A percentile compares a stretch with the other conserved stretches of the same genome.
phyloP scores from a whole-genome alignment of 2,888 invertebrate species.

The Cantharis nigra region DNA sequence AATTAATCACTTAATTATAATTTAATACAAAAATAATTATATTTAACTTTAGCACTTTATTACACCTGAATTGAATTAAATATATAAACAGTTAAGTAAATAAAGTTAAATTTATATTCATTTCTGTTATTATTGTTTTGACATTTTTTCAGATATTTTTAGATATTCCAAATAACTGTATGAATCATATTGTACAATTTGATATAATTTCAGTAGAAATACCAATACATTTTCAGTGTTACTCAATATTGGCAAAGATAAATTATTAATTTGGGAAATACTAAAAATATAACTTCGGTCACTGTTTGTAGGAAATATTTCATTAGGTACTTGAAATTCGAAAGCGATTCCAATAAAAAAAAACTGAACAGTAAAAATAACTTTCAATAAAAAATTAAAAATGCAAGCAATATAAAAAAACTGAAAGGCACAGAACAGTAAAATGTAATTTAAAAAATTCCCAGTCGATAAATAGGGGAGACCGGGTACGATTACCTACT shows the following conservation, averaged over 20 bases:
- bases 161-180: not conserved
- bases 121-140: not conserved
- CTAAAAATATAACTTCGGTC: not conserved
- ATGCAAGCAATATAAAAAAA: not conserved
- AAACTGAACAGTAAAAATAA: not conserved
- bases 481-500: too few species aligned
- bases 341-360: not conserved
- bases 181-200: not conserved
- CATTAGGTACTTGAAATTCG: not conserved
- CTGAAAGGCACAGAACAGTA: not conserved
- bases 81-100: not conserved
- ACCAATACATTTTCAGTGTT: not conserved
- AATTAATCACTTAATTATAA: slow-evolving; percentile 29
- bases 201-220: not conserved
- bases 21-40: slow-evolving; percentile 8
- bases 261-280: not conserved
- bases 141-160: not conserved
- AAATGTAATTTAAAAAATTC: not conserved
- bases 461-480: too few species aligned
- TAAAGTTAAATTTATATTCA: not conserved
- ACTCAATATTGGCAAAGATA: not conserved
- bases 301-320: not conserved
- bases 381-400: not conserved
- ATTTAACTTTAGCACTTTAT: slow-evolving; percentile 2
- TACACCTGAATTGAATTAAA: not conserved